Evolutionary conservation across 2,113 vertebrate genomes (phyloP), one percentile per base, ranked within the genome.

Genomic region (Martes martes): DNA sequence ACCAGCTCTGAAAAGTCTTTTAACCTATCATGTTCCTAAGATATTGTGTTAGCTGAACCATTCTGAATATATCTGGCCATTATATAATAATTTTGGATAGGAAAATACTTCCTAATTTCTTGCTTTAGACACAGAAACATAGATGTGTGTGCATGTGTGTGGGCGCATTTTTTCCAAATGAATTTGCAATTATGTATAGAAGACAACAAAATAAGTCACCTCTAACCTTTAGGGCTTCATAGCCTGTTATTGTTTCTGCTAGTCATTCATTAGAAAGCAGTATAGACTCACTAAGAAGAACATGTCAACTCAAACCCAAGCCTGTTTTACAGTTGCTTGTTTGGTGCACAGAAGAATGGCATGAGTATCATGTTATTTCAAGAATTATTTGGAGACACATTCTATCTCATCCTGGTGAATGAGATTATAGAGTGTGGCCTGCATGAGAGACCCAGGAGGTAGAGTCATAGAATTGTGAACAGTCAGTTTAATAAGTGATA

Each of bases 1-100:
- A 67, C 69, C 36, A 93, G 39, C 23, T 96, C 26, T 87, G 59
- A 95, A 89, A 89, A 95, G 33, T 83, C 65, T 89, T 97, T 93
- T 91, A 67, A 57, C 23, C 61, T 92, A 81, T 86, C 59, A 31
- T 69, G 23, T 92, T 94, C 33, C 28, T 87, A 85, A 80, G 95
- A 93, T 89, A 67, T 23, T 94, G 28, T 89, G 47, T 93, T 94
- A 97, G 73, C 28, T 50, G 16, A 95, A 84, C 21, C 55, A 74
- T 69, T 94, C n/a, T 96, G 45, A 82, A 85, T 89, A 55, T 47
- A 63, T 81, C 8, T 96, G 59, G 80, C n/a, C 23, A 84, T 47
- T 50, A 11, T 63, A 23, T 92, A 91, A 78, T 11, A 81, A 11
- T 95, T 83, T 89, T 95, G 79, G 2, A 86, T 76, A 83, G 36